Evolutionary conservation across 2,113 vertebrate species (phyloP).

Genomic region (Oryzias javanicus): DNA sequence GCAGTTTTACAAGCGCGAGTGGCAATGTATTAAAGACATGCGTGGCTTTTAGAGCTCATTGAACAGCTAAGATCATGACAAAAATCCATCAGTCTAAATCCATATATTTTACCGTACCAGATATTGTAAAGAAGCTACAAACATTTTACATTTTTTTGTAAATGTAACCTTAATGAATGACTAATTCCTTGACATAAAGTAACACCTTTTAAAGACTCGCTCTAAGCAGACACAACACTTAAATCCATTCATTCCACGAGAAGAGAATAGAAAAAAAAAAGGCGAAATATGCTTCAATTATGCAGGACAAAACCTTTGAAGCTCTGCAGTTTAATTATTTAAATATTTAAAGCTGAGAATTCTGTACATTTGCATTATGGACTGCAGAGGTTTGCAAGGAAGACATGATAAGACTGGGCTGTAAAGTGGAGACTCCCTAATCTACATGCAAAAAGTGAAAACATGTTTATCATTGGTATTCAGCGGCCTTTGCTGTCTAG

Average conservation of each 20-base stretch:
- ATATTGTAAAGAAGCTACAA: no score
- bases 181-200: slow-evolving; percentile 28
- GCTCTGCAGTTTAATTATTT: slow-evolving; percentile 67
- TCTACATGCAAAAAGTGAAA: not conserved
- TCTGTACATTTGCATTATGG: slow-evolving; percentile 34
- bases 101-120: no score
- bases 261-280: slow-evolving; percentile 29
- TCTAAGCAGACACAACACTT: slow-evolving; percentile 32
- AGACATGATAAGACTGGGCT: slow-evolving; percentile 14
- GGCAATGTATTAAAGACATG: no score
- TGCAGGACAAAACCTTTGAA: slow-evolving; percentile 66
- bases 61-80: no score
- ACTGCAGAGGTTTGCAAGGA: slow-evolving; percentile 20
- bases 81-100: no score
- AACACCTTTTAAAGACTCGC: slow-evolving; percentile 1
- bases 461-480: slow-evolving; percentile 59
- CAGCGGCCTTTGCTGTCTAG: slow-evolving; percentile 25
- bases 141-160: no score
- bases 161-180: no score
- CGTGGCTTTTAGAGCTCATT: no score
- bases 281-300: slow-evolving; percentile 51
- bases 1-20: no score
- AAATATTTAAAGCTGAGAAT: slow-evolving; percentile 67
- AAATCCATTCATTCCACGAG: slow-evolving; percentile 37
- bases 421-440: not conserved